Evolutionary conservation across 1,140 invertebrate species (phyloP).

Genomic region (Habropoda laboriosa): DNA sequence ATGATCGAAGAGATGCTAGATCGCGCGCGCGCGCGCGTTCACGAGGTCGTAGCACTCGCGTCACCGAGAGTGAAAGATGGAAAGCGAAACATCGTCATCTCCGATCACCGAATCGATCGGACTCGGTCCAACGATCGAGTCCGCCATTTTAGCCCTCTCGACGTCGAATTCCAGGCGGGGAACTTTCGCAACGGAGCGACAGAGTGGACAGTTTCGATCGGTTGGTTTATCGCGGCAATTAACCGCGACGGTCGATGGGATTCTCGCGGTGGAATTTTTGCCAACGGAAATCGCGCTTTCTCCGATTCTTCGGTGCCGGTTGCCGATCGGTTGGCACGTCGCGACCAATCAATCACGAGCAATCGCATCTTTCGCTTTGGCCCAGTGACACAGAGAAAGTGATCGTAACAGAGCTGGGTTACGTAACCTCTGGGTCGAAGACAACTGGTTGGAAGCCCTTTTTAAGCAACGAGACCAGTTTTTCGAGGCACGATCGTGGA

Average conservation of each 20-base stretch:
- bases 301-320: neutral
- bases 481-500: neutral
- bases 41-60: slow-evolving; percentile 29
- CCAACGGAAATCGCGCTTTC: slow-evolving; percentile 40
- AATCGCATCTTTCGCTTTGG: neutral
- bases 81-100: slow-evolving; percentile 49
- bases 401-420: slow-evolving; percentile 36
- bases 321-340: neutral
- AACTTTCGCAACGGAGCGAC: slow-evolving; percentile 50
- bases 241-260: neutral
- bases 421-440: slow-evolving; percentile 7
- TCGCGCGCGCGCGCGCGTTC: neutral
- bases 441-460: neutral
- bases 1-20: neutral
- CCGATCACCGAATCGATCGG: slow-evolving; percentile 29
- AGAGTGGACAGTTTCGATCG: neutral
- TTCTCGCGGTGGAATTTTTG: slow-evolving; percentile 8
- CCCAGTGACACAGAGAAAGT: slow-evolving; percentile 52
- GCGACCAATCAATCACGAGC: neutral
- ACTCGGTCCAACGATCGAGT: slow-evolving; percentile 37
- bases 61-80: slow-evolving; percentile 50
- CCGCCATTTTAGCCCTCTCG: neutral
- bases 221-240: neutral
- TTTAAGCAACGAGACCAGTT: neutral
- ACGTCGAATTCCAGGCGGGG: neutral